Evolutionary conservation across 2,888 invertebrate genomes (phyloP).

Genomic region (Phaonia tiefii): DNA sequence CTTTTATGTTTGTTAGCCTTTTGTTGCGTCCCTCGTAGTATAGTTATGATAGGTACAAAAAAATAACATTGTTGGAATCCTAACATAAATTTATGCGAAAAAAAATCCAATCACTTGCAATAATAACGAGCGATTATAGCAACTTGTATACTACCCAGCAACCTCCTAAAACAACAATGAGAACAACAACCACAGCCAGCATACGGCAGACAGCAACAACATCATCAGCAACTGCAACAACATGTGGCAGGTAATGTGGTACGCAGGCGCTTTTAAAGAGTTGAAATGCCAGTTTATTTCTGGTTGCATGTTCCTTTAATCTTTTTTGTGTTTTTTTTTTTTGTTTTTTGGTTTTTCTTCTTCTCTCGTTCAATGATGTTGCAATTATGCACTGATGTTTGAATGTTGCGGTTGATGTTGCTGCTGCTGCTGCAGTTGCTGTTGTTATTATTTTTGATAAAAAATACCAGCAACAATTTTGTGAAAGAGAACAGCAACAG

Average conservation of each 20-base stretch:
- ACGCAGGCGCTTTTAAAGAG: conserved; percentile 34
- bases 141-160: conserved; percentile 52
- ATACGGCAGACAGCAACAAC: not conserved
- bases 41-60: conserved; percentile 55
- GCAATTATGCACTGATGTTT: conserved; percentile 53
- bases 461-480: not conserved
- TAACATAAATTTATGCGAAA: conserved; percentile 61
- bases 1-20: no score
- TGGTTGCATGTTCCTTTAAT: conserved; percentile 41
- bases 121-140: conserved; percentile 63
- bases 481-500: conserved; percentile 1
- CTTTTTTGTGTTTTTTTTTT: no score
- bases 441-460: conserved; percentile 23
- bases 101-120: conserved; percentile 59
- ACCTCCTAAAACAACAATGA: conserved; percentile 14
- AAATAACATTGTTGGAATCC: conserved; percentile 59
- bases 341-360: no score
- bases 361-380: conserved; percentile 40
- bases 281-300: conserved; percentile 47
- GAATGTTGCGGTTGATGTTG: conserved; percentile 11
- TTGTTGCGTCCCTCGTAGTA: not conserved
- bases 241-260: conserved; percentile 20
- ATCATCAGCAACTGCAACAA: conserved; percentile 30
- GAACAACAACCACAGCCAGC: conserved; percentile 36
- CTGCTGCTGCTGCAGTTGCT: conserved; percentile 8